Conservation (phyloP, 2,888 invertebrate species). For the Scaptomyza reducta region DNA sequence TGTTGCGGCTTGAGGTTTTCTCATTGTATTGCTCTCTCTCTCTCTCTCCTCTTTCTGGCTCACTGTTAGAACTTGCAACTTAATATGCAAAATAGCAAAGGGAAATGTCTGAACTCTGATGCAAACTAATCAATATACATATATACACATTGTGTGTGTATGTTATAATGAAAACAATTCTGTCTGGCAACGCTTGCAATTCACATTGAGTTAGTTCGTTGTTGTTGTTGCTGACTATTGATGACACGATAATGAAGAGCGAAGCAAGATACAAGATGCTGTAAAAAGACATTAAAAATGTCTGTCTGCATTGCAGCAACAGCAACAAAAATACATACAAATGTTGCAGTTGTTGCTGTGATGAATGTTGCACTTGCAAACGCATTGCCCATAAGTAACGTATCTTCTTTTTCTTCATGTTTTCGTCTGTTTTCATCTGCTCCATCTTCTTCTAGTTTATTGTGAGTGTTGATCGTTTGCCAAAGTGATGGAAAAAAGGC, state of each 20-base stretch:
- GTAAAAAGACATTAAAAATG: conserved; percentile 70
- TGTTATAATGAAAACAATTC: conserved; percentile 34
- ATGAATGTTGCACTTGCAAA: conserved; percentile 54
- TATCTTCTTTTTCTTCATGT: conserved; percentile 16
- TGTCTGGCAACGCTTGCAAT: conserved; percentile 41
- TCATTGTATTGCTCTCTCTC: conserved; percentile 5
- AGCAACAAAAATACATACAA: conserved; percentile 45
- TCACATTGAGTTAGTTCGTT: conserved; percentile 8
- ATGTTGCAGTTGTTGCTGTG: conserved; percentile 17
- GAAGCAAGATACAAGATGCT: conserved; percentile 29
- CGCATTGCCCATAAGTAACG: conserved; percentile 52
- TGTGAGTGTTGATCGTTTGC: conserved; percentile 62
- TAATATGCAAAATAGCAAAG: conserved; percentile 31
- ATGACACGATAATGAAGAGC: conserved; percentile 53
- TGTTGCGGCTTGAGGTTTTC: conserved; percentile 48
- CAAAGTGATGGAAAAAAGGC: conserved; percentile 63
- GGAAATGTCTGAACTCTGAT: conserved; percentile 35
- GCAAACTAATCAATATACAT: conserved; percentile 45
- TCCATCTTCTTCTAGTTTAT: conserved; percentile 17
- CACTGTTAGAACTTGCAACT: conserved; percentile 26
- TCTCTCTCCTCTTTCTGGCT: not conserved
- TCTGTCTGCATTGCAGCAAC: conserved; percentile 70
- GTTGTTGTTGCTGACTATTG: conserved; percentile 34
- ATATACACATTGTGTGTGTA: not conserved
- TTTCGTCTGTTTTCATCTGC: conserved; percentile 3